Conservation (phyloP, 2,888 invertebrate genomes). For the Synergus umbraculus region DNA sequence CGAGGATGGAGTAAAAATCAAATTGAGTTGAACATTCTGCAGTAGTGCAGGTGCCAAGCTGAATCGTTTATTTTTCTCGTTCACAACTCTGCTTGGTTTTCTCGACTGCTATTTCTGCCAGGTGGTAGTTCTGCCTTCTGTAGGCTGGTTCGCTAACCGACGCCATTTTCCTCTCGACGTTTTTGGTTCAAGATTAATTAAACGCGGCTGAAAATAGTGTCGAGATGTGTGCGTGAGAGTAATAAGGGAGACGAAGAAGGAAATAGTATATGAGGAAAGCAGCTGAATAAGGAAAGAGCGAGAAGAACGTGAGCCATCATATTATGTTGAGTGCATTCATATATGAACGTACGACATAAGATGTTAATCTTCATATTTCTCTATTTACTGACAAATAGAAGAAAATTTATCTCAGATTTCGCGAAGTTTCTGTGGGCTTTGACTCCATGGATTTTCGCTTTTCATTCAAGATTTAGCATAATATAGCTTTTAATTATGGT, state of each 20-base stretch:
- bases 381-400: not conserved
- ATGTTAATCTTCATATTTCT: slow-evolving; percentile 59
- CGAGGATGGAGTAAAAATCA: slow-evolving; percentile 43
- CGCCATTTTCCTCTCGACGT: slow-evolving; percentile 68
- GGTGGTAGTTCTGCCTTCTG: slow-evolving; percentile 57
- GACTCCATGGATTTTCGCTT: not conserved
- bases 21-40: slow-evolving; percentile 39
- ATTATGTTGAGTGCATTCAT: slow-evolving; percentile 52
- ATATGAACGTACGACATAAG: slow-evolving; percentile 54
- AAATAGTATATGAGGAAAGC: not conserved
- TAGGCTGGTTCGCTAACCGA: slow-evolving; percentile 47
- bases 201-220: slow-evolving; percentile 72
- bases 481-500: too few species aligned
- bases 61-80: slow-evolving; percentile 58
- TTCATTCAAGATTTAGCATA: not conserved
- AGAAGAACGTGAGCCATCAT: slow-evolving; percentile 48
- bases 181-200: slow-evolving; percentile 75
- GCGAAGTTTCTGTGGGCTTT: not conserved
- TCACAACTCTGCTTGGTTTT: slow-evolving; percentile 47
- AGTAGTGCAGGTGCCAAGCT: slow-evolving; percentile 66
- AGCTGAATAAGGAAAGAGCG: not conserved
- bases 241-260: slow-evolving; percentile 26
- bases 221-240: slow-evolving; percentile 44
- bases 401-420: not conserved
- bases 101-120: slow-evolving; percentile 72